Conservation (phyloP, 2,113 vertebrate species). For the Sphyrna mokarran region DNA sequence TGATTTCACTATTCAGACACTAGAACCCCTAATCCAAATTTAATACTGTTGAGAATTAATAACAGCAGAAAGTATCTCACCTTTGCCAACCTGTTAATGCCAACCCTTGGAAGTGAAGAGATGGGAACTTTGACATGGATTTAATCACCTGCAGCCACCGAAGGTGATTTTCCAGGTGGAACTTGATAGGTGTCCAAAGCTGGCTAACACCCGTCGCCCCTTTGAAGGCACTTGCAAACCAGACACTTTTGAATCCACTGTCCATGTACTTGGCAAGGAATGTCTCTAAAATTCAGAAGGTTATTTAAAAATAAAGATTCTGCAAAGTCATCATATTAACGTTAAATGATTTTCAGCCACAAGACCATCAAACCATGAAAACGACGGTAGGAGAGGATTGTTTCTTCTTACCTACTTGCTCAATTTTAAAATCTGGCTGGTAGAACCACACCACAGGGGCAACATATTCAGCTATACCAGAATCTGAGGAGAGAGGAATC, state of each 20-base stretch:
- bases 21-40: not conserved
- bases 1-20: not conserved
- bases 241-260: conserved; percentile 54
- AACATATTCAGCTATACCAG: conserved; percentile 41
- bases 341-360: not conserved
- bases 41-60: not conserved
- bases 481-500: conserved; percentile 41
- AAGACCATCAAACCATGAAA: not conserved
- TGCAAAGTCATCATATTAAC: not conserved
- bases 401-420: conserved; percentile 43
- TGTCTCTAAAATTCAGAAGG: conserved; percentile 42
- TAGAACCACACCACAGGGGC: conserved; percentile 50
- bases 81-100: conserved; percentile 70
- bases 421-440: conserved; percentile 37
- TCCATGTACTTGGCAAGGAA: conserved; percentile 55
- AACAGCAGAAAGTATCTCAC: conserved; percentile 44
- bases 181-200: conserved; percentile 54
- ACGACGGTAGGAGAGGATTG: not conserved
- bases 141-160: conserved; percentile 59
- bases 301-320: not conserved
- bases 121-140: conserved; percentile 47
- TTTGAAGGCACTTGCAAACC: conserved; percentile 72
- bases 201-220: conserved; percentile 54
- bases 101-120: conserved; percentile 53
- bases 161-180: conserved; percentile 63